Evolutionary conservation across 2,797 vertebrate genomes (phyloP).

Genomic region (Alexandromys oeconomus): DNA sequence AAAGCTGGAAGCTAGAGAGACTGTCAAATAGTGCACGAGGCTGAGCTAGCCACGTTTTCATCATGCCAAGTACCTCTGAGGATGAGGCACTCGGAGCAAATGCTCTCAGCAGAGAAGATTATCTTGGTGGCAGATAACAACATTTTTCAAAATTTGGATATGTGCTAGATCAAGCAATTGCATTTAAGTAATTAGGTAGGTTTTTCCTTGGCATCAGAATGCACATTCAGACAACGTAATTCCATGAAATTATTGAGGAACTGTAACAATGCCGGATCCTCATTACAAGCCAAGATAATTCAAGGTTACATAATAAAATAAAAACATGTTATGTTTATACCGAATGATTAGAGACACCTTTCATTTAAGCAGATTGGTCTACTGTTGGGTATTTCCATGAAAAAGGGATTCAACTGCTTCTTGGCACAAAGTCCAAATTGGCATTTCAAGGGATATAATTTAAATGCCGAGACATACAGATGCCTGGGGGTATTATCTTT

Average conservation of each 20-base stretch:
- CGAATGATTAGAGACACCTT: conserved; percentile 90
- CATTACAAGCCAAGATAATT: conserved; percentile 88
- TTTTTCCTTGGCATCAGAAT: conserved; percentile 72
- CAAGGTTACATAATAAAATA: conserved; percentile 89
- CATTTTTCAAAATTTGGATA: conserved; percentile 73
- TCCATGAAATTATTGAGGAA: conserved; percentile 84
- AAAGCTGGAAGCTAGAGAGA: conserved; percentile 63
- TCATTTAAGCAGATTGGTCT: conserved; percentile 90
- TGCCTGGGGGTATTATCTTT: conserved; percentile 90
- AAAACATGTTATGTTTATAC: conserved; percentile 88
- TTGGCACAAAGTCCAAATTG: conserved; percentile 90
- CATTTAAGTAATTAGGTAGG: conserved; percentile 80
- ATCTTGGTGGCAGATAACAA: conserved; percentile 31
- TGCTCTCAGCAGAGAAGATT: conserved; percentile 61
- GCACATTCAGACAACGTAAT: conserved; percentile 82
- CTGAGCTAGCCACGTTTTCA: conserved; percentile 59
- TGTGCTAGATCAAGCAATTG: conserved; percentile 69
- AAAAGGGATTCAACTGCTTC: conserved; percentile 87
- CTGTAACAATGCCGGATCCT: conserved; percentile 84
- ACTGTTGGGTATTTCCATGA: conserved; percentile 88
- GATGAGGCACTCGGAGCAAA: conserved; percentile 4
- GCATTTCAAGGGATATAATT: conserved; percentile 90
- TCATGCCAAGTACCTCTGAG: neutral
- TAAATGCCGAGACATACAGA: conserved; percentile 90
- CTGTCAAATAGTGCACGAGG: conserved; percentile 62